Evolutionary conservation across 2,797 vertebrate species (phyloP).

Genomic region (Gambelia wislizenii): DNA sequence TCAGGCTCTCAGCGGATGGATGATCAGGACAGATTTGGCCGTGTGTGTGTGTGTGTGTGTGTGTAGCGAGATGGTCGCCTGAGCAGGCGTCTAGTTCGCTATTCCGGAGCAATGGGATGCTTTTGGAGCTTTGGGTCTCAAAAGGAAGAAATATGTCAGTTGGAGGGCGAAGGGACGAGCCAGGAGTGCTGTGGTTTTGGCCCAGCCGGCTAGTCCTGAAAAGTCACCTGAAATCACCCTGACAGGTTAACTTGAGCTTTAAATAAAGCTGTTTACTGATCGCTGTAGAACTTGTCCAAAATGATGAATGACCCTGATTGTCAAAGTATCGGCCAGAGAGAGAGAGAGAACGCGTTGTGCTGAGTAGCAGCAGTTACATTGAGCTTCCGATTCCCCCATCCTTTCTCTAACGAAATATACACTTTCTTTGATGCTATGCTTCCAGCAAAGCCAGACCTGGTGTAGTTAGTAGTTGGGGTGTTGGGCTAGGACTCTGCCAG

Average conservation of each 20-base stretch:
- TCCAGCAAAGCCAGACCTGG: too few species aligned
- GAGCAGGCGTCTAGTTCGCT: too few species aligned
- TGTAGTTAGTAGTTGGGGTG: too few species aligned
- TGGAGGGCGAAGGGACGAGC: too few species aligned
- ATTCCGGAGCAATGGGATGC: background rate
- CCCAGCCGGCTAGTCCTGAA: background rate
- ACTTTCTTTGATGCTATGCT: background rate
- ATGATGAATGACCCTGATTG: constrained; percentile 53
- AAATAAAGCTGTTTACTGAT: constrained; percentile 55
- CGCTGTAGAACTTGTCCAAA: constrained; percentile 52
- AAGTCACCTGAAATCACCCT: background rate
- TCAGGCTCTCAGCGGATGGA: too few species aligned
- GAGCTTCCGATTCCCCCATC: too few species aligned
- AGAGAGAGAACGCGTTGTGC: background rate
- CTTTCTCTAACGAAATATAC: too few species aligned
- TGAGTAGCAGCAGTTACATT: background rate
- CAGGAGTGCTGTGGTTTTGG: too few species aligned
- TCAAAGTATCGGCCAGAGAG: constrained; percentile 23
- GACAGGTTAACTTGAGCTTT: background rate
- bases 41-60: background rate
- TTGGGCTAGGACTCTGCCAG: too few species aligned
- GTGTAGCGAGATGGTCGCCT: accelerated
- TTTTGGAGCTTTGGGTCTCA: background rate
- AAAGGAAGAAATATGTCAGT: background rate
- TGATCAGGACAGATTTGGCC: background rate